Base-by-base conservation (phyloP, 2,113 vertebrate genomes). In the Falcunculus frontatus region DNA sequence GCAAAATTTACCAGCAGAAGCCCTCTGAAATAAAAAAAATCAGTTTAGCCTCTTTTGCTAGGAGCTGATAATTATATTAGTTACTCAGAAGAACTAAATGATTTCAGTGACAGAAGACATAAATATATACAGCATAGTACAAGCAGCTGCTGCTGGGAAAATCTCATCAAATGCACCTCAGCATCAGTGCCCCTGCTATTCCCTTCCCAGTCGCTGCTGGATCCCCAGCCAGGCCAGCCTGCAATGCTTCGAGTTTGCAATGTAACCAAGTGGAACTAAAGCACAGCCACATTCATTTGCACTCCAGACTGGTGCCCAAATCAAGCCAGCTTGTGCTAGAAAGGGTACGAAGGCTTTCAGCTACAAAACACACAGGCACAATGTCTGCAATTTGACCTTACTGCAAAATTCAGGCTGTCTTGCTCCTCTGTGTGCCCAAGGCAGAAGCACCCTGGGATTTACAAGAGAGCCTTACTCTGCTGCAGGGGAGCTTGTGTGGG, bases 201-300 rank as follows among this genome's bases (percentile, higher is more conserved):
- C 63, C 67, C 16, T 69, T 78, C 67, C 41, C 56, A 52, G 35
- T 5, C 5, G 0, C 42, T 74, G 68, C 4, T 46, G 57, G 80
- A 80, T 79, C 29, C 63, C 63, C 75, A 59, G 82, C 32, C 87
- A 78, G 64, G 32, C n/a, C 44, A 70, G 44, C 29, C 1, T 0
- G 85, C 41, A 49, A 27, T 12, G 53, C 64, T 62, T 29, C 50
- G 83, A 82, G 49, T 90, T 87, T 89, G 41, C 5, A 0, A 53
- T 19, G 80, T 69, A 92, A 95, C 80, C 85, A 81, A 29, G 56
- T 72, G 73, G 85, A 95, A 95, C 79, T 92, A 50, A 92, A 97
- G 86, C 17, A 47, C 52, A 87, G 77, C n/a, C 86, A 76, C 37
- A 8, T 64, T 90, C 60, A 88, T 90, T 84, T 93, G 53, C 70